Evolutionary conservation across 2,888 invertebrate genomes (phyloP).

Genomic region (Drosophila siamana): DNA sequence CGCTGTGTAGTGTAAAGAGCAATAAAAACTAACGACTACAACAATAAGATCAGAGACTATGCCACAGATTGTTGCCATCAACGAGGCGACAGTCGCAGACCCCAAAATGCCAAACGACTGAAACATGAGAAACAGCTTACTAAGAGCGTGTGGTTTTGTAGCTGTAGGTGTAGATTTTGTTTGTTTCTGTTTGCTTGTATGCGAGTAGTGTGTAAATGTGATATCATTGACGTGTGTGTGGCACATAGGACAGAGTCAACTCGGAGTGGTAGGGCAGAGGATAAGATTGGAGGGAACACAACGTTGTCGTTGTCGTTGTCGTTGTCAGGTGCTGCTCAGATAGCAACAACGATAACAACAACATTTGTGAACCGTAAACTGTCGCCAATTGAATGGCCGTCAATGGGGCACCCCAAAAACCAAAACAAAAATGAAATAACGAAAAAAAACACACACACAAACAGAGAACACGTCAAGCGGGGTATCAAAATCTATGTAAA

Average conservation of each 20-base stretch:
- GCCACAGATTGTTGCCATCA: slow-evolving; percentile 65
- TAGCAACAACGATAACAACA: slow-evolving; percentile 42
- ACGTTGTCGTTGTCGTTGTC: neutral
- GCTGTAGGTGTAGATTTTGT: slow-evolving; percentile 5
- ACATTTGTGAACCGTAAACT: slow-evolving; percentile 58
- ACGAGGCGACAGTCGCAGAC: slow-evolving; percentile 31
- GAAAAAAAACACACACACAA: slow-evolving; percentile 14
- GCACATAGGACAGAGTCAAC: neutral
- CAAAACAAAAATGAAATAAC: slow-evolving; percentile 20
- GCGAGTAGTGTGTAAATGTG: slow-evolving; percentile 29
- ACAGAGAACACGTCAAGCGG: slow-evolving; percentile 41
- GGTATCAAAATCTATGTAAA: slow-evolving; percentile 75
- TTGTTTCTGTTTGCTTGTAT: too few species aligned
- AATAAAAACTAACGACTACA: slow-evolving; percentile 68
- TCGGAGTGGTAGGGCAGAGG: neutral
- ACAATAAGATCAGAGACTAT: slow-evolving; percentile 60
- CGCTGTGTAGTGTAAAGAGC: slow-evolving; percentile 49
- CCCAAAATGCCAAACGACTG: slow-evolving; percentile 54
- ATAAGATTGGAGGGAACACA: neutral
- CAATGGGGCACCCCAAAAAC: slow-evolving; percentile 63
- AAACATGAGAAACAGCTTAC: slow-evolving; percentile 34
- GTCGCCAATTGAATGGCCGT: slow-evolving; percentile 67
- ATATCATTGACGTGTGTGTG: slow-evolving; percentile 39
- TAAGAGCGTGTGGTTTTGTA: slow-evolving; percentile 14
- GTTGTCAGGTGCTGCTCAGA: slow-evolving; percentile 50